Evolutionary conservation across 2,797 vertebrate species (phyloP), one percentile per base, ranked within the genome.

Genomic region (Champsocephalus esox): DNA sequence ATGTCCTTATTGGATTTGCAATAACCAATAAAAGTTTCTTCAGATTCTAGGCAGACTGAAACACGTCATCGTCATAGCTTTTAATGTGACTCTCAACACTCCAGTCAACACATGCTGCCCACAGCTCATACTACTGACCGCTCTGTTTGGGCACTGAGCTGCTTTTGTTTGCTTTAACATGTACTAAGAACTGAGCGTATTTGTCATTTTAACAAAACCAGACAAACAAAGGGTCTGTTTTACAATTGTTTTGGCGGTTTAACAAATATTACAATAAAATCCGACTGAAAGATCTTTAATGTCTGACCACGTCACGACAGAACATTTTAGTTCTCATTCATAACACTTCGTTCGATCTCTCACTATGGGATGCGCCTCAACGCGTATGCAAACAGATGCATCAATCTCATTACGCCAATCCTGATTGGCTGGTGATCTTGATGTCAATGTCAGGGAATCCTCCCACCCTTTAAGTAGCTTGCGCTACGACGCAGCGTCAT

Each of bases 241-340:
- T 2, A 54, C 19, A 17, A 62, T 72, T 43, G 62, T 64, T 50
- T 49, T 50, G n/a, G 12, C 3, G 6, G 9, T 9, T 34, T 13
- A 16, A 56, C 48, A 38, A 21, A 0, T 34, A 34, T 34, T 28
- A 28, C 24, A 28, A 60, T 57, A 12, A 45, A n/a, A 59, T 65
- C 52, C 60, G 63, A 46, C 17, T 44, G n/a, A 8, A 8, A 12
- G 41, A 54, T 52, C 38, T 73, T 58, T 58, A 79, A 70, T 12
- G 46, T 51, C 12, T 19, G 45, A 28, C 50, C 4, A 34, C 34
- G 34, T 34, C 34, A 34, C 34, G 34, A 34, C 34, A 34, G 34
- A 34, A 34, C 34, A 34, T 34, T 34, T 34, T 34, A 34, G 21
- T 21, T 21, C 21, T 21, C 21, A 21, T 21, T 21, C 21, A 21